These are phyloP conservation scores for Acrocera orbiculus DNA, from an alignment of 2,888 invertebrate genomes.

Conservation along the genomic window DNA sequence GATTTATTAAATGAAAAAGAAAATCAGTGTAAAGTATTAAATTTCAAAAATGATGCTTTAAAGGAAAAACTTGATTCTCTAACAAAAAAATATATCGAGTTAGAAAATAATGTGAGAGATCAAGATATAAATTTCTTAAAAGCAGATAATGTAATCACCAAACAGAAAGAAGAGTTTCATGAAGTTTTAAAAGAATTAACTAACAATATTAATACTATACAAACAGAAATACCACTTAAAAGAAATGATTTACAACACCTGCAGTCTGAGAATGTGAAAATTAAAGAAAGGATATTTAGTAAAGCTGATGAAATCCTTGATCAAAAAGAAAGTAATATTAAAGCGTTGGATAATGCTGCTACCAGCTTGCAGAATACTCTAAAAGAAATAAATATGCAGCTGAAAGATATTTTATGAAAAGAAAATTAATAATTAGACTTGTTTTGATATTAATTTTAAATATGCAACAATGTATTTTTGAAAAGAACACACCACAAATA, in stretches of 20 bases:
- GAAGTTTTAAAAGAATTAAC: neutral
- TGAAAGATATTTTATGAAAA: slow-evolving; percentile 3
- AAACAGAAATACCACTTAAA: neutral
- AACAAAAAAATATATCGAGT: neutral
- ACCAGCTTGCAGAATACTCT: neutral
- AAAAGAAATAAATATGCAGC: slow-evolving; percentile 2
- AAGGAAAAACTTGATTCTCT: neutral
- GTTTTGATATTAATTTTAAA: no score
- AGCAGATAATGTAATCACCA: neutral
- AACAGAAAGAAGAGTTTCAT: neutral
- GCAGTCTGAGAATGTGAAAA: slow-evolving; percentile 1
- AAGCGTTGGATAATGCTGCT: neutral
- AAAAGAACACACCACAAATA: no score
- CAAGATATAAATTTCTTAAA: slow-evolving; percentile 4
- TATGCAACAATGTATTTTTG: no score
- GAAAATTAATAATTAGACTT: neutral
- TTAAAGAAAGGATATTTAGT: neutral
- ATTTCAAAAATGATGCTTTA: slow-evolving; percentile 3
- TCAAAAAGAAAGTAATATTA: neutral
- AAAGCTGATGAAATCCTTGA: neutral
- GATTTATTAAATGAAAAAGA: slow-evolving; percentile 3
- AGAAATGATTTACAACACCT: neutral
- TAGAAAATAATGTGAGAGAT: slow-evolving; percentile 1
- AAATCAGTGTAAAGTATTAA: slow-evolving; percentile 1
- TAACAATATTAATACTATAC: neutral